Conservation (phyloP, 2,113 vertebrate genomes). For the Gambusia affinis region DNA sequence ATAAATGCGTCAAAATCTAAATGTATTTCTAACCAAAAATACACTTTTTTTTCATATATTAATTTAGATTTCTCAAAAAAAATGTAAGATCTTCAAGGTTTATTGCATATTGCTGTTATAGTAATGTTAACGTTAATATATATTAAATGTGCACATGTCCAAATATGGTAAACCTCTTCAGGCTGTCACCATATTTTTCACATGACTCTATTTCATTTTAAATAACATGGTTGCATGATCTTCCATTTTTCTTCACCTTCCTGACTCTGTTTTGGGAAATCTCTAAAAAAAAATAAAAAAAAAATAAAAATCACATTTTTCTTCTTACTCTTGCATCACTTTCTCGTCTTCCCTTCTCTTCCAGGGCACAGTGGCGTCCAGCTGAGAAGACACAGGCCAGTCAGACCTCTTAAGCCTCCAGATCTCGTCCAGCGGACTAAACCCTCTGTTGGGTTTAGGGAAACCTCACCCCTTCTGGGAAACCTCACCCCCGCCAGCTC, state of each 20-base stretch:
- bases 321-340: not conserved
- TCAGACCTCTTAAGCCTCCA: slow-evolving; percentile 43
- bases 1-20: no score
- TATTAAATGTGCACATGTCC: not conserved
- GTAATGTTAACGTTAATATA: not conserved
- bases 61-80: no score
- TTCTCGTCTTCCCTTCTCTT: slow-evolving; percentile 27
- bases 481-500: slow-evolving; percentile 36
- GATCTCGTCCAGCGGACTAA: slow-evolving; percentile 47
- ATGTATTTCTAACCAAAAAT: no score
- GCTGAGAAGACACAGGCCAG: slow-evolving; percentile 47
- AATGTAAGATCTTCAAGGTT: not conserved
- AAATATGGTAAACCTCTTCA: not conserved
- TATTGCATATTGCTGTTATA: not conserved
- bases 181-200: not conserved
- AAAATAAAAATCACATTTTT: not conserved
- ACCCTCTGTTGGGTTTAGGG: slow-evolving; percentile 13
- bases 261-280: not conserved
- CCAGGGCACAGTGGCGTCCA: slow-evolving; percentile 54
- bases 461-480: not conserved
- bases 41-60: no score
- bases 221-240: slow-evolving; percentile 59
- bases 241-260: slow-evolving; percentile 24
- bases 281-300: not conserved
- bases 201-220: not conserved